Conservation (phyloP, 2,888 invertebrate genomes). For the Gymnosoma rotundatum region DNA sequence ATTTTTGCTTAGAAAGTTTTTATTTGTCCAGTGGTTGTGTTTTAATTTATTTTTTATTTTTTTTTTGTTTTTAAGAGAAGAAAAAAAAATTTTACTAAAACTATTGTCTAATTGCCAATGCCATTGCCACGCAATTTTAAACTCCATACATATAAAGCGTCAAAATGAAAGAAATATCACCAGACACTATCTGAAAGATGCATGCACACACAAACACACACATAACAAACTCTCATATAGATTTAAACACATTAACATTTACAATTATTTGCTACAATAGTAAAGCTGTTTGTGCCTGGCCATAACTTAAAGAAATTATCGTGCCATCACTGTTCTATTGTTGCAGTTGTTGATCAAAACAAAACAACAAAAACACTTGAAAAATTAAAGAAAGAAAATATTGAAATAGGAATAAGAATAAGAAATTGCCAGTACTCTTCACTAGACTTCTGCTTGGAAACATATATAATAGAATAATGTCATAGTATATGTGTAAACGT, state of each 20-base stretch:
- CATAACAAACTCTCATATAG: slow-evolving; percentile 23
- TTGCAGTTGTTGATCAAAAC: slow-evolving; percentile 49
- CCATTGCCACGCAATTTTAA: slow-evolving; percentile 72
- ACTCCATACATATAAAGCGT: slow-evolving; percentile 65
- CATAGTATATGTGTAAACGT: slow-evolving; percentile 5
- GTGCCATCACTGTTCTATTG: slow-evolving; percentile 60
- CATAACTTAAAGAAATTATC: slow-evolving; percentile 70
- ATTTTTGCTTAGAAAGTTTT: slow-evolving; percentile 30
- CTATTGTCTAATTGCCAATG: slow-evolving; percentile 74
- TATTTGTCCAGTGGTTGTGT: slow-evolving; percentile 54
- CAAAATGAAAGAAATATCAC: slow-evolving; percentile 67
- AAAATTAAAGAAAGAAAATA: slow-evolving; percentile 31
- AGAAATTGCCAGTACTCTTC: slow-evolving; percentile 29
- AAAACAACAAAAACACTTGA: slow-evolving; percentile 17
- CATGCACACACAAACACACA: slow-evolving; percentile 30
- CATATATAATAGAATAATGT: slow-evolving; percentile 8
- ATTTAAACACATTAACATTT: slow-evolving; percentile 25
- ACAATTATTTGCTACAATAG: slow-evolving; percentile 45
- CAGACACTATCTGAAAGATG: slow-evolving; percentile 54
- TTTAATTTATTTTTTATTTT: neutral
- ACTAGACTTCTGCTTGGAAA: slow-evolving; percentile 49
- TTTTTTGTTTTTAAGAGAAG: neutral
- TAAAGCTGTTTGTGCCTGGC: slow-evolving; percentile 48
- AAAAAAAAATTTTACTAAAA: slow-evolving; percentile 45
- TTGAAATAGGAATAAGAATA: slow-evolving; percentile 34